Conservation (phyloP, 1,140 invertebrate species). For the Brachionus manjavacas region DNA sequence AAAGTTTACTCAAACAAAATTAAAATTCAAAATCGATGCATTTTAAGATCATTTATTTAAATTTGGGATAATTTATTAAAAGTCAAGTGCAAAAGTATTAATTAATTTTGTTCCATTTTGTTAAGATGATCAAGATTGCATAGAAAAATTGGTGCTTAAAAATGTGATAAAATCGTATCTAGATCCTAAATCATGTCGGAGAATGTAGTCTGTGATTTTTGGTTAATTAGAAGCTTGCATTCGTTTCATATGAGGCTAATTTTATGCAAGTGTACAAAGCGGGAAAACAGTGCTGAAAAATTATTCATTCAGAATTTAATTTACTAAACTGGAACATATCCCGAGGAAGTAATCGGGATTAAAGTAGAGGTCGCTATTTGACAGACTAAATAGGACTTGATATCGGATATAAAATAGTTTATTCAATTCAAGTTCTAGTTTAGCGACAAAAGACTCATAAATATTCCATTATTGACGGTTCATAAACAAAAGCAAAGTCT, state of each 20-base stretch:
- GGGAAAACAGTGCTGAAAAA: not conserved
- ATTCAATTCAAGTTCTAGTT: not conserved
- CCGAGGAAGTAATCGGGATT: not conserved
- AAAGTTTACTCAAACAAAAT: no score
- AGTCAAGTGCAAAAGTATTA: no score
- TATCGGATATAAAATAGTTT: not conserved
- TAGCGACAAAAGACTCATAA: conserved; percentile 9
- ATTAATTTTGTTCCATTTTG: no score
- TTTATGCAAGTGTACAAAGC: not conserved
- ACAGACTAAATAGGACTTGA: not conserved
- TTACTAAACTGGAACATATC: not conserved
- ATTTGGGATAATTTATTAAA: no score
- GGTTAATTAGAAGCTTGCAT: not conserved
- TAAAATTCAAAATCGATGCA: no score
- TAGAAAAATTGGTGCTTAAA: not conserved
- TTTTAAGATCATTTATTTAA: no score
- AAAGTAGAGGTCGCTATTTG: not conserved
- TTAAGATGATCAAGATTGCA: not conserved
- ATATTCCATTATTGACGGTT: conserved; percentile 16
- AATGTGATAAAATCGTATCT: not conserved
- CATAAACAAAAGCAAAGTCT: not conserved
- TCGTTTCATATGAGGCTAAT: not conserved
- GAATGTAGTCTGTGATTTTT: not conserved
- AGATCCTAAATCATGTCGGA: not conserved
- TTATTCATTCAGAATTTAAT: not conserved